phyloP scores from a whole-genome alignment of 2,888 invertebrate genomes.

The Scaptodrosophila latifasciaeformis region DNA sequence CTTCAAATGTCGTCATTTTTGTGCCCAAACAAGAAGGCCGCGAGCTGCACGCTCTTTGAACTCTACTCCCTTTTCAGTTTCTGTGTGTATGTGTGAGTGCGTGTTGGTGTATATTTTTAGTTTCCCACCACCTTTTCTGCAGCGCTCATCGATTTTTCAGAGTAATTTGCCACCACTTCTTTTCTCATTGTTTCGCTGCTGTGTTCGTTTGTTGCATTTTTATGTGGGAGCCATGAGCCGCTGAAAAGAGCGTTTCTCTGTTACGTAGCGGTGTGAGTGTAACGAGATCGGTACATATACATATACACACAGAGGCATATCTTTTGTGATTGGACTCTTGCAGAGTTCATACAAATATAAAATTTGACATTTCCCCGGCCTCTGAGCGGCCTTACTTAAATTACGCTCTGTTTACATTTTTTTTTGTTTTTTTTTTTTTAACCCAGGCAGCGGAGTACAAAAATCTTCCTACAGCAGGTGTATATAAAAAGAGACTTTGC shows the following conservation, averaged over 20 bases:
- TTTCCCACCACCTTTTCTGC: background rate
- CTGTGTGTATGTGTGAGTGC: slow-evolving; percentile 1
- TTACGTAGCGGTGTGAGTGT: slow-evolving; percentile 56
- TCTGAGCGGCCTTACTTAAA: slow-evolving; percentile 59
- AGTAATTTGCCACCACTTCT: slow-evolving; percentile 36
- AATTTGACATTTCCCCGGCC: slow-evolving; percentile 63
- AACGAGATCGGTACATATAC: slow-evolving; percentile 52
- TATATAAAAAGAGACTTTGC: slow-evolving; percentile 21
- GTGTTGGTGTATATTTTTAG: slow-evolving; percentile 30
- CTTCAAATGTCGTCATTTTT: no score
- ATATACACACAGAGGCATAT: background rate
- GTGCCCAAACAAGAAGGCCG: slow-evolving; percentile 43
- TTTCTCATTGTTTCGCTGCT: no score
- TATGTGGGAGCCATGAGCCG: slow-evolving; percentile 58
- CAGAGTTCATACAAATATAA: slow-evolving; percentile 57
- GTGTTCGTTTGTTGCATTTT: no score
- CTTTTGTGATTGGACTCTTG: slow-evolving; percentile 47
- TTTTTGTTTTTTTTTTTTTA: slow-evolving; percentile 21
- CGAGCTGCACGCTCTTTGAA: slow-evolving; percentile 55
- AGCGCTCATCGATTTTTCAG: slow-evolving; percentile 58
- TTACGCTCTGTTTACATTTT: slow-evolving; percentile 65
- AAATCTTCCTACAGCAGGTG: slow-evolving; percentile 42
- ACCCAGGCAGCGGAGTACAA: slow-evolving; percentile 21
- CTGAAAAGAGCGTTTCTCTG: slow-evolving; percentile 25
- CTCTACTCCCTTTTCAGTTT: slow-evolving; percentile 45